A percentile compares a stretch with the other conserved stretches of the same genome.
Conservation (phyloP, 2,797 vertebrate genomes). For the Nannoperca australis region DNA sequence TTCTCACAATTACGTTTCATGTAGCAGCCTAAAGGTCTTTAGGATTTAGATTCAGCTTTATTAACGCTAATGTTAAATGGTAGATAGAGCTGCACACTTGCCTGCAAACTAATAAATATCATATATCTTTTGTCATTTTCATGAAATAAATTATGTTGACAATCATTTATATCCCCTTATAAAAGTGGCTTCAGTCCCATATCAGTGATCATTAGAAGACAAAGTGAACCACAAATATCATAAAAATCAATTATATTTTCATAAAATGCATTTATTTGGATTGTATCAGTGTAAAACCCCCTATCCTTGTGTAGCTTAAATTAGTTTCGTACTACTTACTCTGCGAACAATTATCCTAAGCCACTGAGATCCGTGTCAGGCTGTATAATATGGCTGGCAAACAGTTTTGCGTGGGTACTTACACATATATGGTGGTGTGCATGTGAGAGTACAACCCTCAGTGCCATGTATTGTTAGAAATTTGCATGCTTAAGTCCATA, state of each 20-base stretch:
- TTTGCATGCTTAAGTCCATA: conserved; percentile 96
- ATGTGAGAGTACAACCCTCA: conserved; percentile 70
- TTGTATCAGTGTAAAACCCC: conserved; percentile 13
- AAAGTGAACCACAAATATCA: conserved; percentile 1
- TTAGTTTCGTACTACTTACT: conserved; percentile 9
- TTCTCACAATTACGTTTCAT: conserved; percentile 1
- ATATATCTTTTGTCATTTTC: conserved; percentile 6
- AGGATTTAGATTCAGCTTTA: conserved; percentile 16
- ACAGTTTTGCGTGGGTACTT: conserved; percentile 45
- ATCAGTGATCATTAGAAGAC: conserved; percentile 6
- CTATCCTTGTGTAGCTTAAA: conserved; percentile 3
- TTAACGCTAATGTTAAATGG: neutral
- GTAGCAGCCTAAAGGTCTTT: neutral
- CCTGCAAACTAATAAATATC: conserved; percentile 31
- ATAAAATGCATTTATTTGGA: conserved; percentile 20
- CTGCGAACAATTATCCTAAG: conserved; percentile 23
- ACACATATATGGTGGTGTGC: conserved; percentile 56
- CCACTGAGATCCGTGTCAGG: conserved; percentile 36
- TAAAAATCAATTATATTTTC: conserved; percentile 19
- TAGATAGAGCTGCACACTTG: conserved; percentile 13
- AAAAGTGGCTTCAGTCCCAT: neutral
- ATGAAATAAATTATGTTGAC: neutral
- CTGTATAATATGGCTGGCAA: conserved; percentile 41
- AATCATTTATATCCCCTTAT: neutral
- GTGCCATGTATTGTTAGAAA: conserved; percentile 88